Percentiles rank a stretch among this genome's conserved stretches.
phyloP scores from a whole-genome alignment of 2,888 invertebrate species.

The Eledone cirrhosa region DNA sequence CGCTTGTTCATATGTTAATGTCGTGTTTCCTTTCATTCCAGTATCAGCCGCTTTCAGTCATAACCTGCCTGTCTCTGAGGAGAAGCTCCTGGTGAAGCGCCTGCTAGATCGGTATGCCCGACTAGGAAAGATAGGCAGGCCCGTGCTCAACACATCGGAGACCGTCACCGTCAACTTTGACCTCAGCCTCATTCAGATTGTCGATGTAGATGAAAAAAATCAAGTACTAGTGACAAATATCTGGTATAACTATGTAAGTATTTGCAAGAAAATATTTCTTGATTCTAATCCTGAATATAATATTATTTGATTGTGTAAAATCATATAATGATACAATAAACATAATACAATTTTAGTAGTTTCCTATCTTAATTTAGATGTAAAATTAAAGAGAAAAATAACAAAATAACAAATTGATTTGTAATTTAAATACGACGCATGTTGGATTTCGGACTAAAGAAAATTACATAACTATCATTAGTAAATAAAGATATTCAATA shows the following conservation, averaged over 20 bases:
- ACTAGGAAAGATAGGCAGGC: slow-evolving; percentile 54
- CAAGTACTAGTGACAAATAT: slow-evolving; percentile 57
- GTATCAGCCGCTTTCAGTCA: slow-evolving; percentile 19
- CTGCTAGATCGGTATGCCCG: slow-evolving; percentile 53
- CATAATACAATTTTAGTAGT: too few species aligned
- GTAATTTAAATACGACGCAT: too few species aligned
- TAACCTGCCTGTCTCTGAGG: slow-evolving; percentile 51
- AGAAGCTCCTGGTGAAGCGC: slow-evolving; percentile 60
- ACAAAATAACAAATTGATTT: too few species aligned
- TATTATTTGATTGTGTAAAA: too few species aligned
- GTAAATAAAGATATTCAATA: too few species aligned
- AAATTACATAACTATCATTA: too few species aligned
- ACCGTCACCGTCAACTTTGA: slow-evolving; percentile 54
- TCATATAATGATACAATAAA: too few species aligned
- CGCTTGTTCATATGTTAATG: not conserved
- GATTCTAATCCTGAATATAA: too few species aligned
- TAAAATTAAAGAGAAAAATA: too few species aligned
- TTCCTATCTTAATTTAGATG: too few species aligned
- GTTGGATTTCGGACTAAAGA: too few species aligned
- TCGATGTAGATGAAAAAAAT: slow-evolving; percentile 58
- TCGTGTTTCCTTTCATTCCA: not conserved
- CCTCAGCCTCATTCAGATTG: slow-evolving; percentile 55
- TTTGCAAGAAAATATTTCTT: too few species aligned
- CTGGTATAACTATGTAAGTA: slow-evolving; percentile 58
- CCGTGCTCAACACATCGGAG: slow-evolving; percentile 52